phyloP scores from a whole-genome alignment of 1,140 invertebrate genomes.

The Caligus rogercresseyi region DNA sequence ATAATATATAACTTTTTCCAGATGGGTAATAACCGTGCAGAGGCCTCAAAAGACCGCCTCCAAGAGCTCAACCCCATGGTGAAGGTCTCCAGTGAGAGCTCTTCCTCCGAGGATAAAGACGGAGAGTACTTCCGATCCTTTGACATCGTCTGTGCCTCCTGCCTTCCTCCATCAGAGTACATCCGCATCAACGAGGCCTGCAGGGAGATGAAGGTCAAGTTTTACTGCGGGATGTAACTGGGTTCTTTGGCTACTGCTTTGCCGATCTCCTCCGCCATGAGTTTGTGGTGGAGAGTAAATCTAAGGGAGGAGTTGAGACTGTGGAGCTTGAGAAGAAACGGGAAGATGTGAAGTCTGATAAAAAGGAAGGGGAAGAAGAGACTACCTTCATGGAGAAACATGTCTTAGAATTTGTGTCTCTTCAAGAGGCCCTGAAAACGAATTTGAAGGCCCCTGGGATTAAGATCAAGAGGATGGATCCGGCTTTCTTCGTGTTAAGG shows the following conservation, averaged over 20 bases:
- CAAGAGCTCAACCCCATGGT: slow-evolving; percentile 84
- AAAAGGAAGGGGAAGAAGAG: slow-evolving; percentile 26
- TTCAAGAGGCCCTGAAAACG: slow-evolving; percentile 47
- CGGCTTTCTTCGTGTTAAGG: slow-evolving; percentile 31
- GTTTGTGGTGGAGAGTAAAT: slow-evolving; percentile 55
- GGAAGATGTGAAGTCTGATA: slow-evolving; percentile 20
- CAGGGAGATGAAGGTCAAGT: slow-evolving; percentile 52
- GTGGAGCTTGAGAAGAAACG: slow-evolving; percentile 18
- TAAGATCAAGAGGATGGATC: slow-evolving; percentile 31
- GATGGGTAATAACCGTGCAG: slow-evolving; percentile 45
- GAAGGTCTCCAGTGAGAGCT: slow-evolving; percentile 49
- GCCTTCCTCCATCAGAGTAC: slow-evolving; percentile 47
- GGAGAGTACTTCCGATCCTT: slow-evolving; percentile 54
- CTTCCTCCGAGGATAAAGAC: slow-evolving; percentile 36
- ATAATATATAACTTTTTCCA: neutral
- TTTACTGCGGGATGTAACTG: slow-evolving; percentile 84
- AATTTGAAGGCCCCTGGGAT: slow-evolving; percentile 36
- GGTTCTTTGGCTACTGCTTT: slow-evolving; percentile 78
- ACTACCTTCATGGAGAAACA: slow-evolving; percentile 25
- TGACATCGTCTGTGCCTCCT: slow-evolving; percentile 64
- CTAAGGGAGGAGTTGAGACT: neutral
- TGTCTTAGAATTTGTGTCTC: slow-evolving; percentile 39
- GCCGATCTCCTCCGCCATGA: slow-evolving; percentile 67
- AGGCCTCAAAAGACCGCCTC: slow-evolving; percentile 52
- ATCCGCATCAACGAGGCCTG: slow-evolving; percentile 60